Evolutionary conservation across 2,113 vertebrate genomes (phyloP).

Genomic region (Pao palembangensis): DNA sequence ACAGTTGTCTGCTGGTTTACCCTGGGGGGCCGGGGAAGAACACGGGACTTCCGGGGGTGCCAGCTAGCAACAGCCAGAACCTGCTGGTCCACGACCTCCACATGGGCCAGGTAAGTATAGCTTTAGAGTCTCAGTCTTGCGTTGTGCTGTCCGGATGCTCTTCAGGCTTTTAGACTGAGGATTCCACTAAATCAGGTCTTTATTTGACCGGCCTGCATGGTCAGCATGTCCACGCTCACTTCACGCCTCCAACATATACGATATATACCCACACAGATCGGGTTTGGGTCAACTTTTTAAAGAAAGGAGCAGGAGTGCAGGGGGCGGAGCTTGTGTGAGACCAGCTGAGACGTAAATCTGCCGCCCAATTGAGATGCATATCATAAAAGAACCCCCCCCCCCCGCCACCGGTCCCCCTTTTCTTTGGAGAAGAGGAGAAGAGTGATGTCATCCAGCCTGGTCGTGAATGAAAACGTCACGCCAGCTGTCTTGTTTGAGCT

Average conservation of each 20-base stretch:
- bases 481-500: constrained; percentile 63
- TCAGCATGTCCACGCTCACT: no score
- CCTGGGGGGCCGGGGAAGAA: constrained; percentile 73
- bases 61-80: constrained; percentile 77
- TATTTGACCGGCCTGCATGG: no score
- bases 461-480: constrained; percentile 57
- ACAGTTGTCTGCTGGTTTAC: constrained; percentile 78
- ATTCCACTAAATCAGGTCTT: no score
- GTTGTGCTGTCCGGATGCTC: background rate
- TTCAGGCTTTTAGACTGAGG: no score
- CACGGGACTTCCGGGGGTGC: constrained; percentile 78
- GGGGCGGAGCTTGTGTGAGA: constrained; percentile 20
- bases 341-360: constrained; percentile 46
- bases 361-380: constrained; percentile 39
- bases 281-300: no score
- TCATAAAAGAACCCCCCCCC: constrained; percentile 28
- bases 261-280: no score
- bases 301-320: constrained; percentile 2
- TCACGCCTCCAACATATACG: no score
- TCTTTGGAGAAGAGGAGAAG: constrained; percentile 9
- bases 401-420: no score
- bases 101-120: constrained; percentile 72
- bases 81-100: constrained; percentile 87
- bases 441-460: constrained; percentile 60
- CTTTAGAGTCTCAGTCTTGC: background rate